phyloP scores from a whole-genome alignment of 2,797 vertebrate species.

The Rousettus madagascariensis region DNA sequence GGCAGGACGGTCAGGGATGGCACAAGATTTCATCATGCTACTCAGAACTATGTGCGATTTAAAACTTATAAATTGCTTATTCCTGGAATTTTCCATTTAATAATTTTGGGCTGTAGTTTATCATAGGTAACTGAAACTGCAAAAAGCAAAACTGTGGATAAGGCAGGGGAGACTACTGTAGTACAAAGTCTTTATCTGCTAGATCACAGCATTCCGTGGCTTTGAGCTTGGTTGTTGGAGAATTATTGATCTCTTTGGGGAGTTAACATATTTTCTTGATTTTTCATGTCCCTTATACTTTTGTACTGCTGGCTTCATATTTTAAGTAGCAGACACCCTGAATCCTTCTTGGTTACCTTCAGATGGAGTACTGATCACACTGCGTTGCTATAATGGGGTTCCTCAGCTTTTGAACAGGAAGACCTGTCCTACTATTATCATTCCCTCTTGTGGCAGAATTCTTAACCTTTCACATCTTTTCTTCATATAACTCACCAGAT shows the following conservation, averaged over 20 bases:
- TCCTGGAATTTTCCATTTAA: too few relatives aligned
- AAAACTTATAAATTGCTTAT: too few relatives aligned
- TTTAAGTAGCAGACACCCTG: neutral
- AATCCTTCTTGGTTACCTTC: neutral
- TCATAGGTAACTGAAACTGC: too few relatives aligned
- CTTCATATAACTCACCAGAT: neutral
- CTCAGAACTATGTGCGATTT: too few relatives aligned
- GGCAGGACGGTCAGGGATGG: too few relatives aligned
- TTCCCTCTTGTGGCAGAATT: neutral
- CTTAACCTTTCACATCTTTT: neutral
- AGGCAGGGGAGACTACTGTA: neutral
- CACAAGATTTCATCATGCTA: too few relatives aligned
- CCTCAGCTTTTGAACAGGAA: neutral
- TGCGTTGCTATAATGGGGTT: too few relatives aligned
- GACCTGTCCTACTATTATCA: neutral
- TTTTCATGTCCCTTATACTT: neutral
- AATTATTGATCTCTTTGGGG: neutral
- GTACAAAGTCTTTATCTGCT: neutral
- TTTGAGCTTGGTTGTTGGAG: neutral
- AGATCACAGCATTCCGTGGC: neutral
- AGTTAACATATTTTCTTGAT: neutral
- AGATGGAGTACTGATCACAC: fast-evolving
- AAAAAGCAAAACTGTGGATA: too few relatives aligned
- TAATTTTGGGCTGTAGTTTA: too few relatives aligned
- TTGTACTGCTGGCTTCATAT: neutral